These are phyloP conservation scores for Aradophagus sp. DNA, from an alignment of 1,140 invertebrate genomes.

Conservation along the genomic window DNA sequence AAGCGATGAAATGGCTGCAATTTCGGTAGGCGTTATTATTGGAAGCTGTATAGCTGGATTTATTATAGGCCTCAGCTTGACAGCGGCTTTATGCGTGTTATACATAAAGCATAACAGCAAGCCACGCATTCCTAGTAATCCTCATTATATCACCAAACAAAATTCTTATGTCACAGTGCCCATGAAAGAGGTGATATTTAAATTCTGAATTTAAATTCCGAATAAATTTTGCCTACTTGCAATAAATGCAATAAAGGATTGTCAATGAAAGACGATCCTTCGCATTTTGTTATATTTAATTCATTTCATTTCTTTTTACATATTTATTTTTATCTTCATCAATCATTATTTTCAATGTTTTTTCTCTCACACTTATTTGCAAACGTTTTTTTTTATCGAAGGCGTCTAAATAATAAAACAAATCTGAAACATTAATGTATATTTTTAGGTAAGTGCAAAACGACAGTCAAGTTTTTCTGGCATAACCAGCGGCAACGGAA, in stretches of 20 bases:
- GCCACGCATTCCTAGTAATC: conserved; percentile 79
- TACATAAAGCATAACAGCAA: conserved; percentile 70
- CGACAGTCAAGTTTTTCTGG: conserved; percentile 72
- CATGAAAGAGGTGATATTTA: conserved; percentile 82
- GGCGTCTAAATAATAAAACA: too few relatives aligned
- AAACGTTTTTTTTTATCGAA: too few relatives aligned
- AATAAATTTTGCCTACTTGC: too few relatives aligned
- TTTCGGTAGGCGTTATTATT: conserved; percentile 77
- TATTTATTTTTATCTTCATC: too few relatives aligned
- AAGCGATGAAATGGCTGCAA: conserved; percentile 69
- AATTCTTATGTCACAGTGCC: conserved; percentile 89
- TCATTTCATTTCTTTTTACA: too few relatives aligned
- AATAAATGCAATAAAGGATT: too few relatives aligned
- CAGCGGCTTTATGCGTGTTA: conserved; percentile 68
- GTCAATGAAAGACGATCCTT: too few relatives aligned
- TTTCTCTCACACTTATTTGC: too few relatives aligned
- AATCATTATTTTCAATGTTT: too few relatives aligned
- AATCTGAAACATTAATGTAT: too few relatives aligned
- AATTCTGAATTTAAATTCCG: too few relatives aligned
- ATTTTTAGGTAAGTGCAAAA: conserved; percentile 69
- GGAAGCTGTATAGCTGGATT: conserved; percentile 76
- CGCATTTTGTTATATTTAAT: too few relatives aligned
- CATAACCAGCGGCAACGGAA: conserved; percentile 75
- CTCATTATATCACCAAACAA: conserved; percentile 87
- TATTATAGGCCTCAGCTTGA: conserved; percentile 70